Evolutionary conservation across 1,140 invertebrate genomes (phyloP), one percentile per base, ranked within the genome.

Genomic region (Oncopodura yosiiana): DNA sequence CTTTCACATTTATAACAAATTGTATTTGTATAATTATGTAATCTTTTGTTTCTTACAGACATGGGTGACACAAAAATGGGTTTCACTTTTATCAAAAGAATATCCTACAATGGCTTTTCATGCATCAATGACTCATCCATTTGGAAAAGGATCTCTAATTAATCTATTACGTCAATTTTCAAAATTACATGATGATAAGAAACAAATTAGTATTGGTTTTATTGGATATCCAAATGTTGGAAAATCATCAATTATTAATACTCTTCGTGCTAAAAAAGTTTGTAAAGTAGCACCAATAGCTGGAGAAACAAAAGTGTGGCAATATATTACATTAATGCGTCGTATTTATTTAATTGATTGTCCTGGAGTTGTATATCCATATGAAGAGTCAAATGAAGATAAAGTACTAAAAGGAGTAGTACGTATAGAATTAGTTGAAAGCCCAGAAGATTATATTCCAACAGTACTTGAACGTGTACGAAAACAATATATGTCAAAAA

Each of bases 181-280:
- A n/a, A 95, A 96, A 73, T 73, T 97, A 1, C 94, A 98, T 67
- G 73, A 81, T 44, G 92, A 97, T 66, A 94, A 94, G 66, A 95
- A 96, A 68, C 93, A 99, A 76, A 99, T 99, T 34, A 96, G 91
- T 71, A 90, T 99, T 48, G 96, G 95, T 12, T 89, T 99, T 56
- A 96, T 99, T 69, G 96, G 96, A 0, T 99, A 99, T 73, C 96
- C 96, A 3, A 99, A 99, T 78, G 91, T 93, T 11, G 96, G 96
- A 0, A 99, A 99, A 74, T 96, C 92, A 58, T 98, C 94, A 8
- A 82, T 99, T 19, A 98, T 99, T 49, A 99, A 99, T 70, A 92
- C 95, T 0, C 69, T 99, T 26, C 78, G 87, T 56, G 84, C 86
- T 1, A 94, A 95, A 67, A 94, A 94, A 72, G 91, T 95, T 2